Evolutionary conservation across 2,113 vertebrate species (phyloP).

Genomic region (Hippopotamus amphibius): DNA sequence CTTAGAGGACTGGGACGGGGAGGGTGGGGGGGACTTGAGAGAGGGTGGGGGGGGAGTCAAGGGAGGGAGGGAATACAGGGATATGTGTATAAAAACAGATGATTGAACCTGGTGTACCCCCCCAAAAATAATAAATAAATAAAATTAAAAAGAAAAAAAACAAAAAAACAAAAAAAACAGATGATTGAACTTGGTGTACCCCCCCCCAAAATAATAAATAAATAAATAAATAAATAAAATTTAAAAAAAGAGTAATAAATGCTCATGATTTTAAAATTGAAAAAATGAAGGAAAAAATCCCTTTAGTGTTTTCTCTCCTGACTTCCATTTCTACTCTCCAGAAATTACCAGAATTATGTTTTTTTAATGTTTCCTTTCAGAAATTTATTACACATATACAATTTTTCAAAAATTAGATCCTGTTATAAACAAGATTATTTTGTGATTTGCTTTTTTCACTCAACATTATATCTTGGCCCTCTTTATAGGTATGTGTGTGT

Average conservation of each 20-base stretch:
- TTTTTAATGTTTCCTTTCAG: not conserved
- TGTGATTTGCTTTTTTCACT: not conserved
- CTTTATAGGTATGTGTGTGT: not conserved
- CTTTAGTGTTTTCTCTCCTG: not conserved
- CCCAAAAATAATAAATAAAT: too few species aligned
- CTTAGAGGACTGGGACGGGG: too few species aligned
- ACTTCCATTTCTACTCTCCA: not conserved
- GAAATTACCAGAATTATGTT: not conserved
- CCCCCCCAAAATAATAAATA: too few species aligned
- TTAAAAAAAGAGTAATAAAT: not conserved
- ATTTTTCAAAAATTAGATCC: not conserved
- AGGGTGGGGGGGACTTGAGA: too few species aligned
- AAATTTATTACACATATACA: not conserved
- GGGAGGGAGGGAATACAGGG: too few species aligned
- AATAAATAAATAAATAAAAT: too few species aligned
- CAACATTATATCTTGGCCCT: not conserved
- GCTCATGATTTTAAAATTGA: not conserved
- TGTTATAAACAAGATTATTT: not conserved
- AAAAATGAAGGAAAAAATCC: not conserved
- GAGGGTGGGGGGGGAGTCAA: too few species aligned
- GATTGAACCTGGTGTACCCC: too few species aligned
- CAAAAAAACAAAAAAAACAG: too few species aligned
- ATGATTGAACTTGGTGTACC: too few species aligned
- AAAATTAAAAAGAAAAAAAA: too few species aligned
- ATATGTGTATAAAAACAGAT: too few species aligned